Evolutionary conservation across 2,113 vertebrate species (phyloP), one percentile per base, ranked within the genome.

Genomic region (Melanocharis versteri): DNA sequence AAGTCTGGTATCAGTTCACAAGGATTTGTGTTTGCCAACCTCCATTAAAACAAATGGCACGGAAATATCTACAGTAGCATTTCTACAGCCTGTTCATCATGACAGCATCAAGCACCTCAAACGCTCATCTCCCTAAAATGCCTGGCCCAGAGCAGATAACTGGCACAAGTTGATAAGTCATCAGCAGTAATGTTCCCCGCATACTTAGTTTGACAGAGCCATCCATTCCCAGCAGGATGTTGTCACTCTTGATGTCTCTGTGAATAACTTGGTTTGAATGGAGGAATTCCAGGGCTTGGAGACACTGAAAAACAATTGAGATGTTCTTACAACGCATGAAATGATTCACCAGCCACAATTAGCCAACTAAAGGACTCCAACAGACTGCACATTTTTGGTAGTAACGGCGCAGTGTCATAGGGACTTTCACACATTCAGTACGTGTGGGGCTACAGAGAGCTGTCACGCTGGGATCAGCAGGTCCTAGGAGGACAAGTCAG

Each of bases 241-340:
- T 99, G 98, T 99, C 99, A 33, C 99, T 99, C 98, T 99, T 99
- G 98, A 99, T 99, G 97, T 99, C 99, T 92, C 99, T 98, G 97
- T 99, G 99, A 96, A 99, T 99, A 95, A 99, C 99, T 94, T 99
- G 99, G 98, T 98, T 99, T 4, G 98, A 99, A 97, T 99, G 99
- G 44, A 99, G 99, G 96, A 99, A 99, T 97, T 99, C 99, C 97
- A 99, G 86, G 26, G 99, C 99, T 95, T 99, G 99, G 24, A 99
- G 98, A 98, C 99, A 99, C 99, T 99, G 45, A 5, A 47, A 75
- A 83, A 75, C 7, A 65, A 86, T 14, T 30, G 61, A 91, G 45
- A 82, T 50, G 90, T 30, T 88, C 66, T 92, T 80, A 69, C 27
- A 51, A 51, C 47, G 30, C 77, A 37, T 64, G 30, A 77, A 86